Conservation (phyloP, 2,797 vertebrate species). For the Jordanella pulchra region DNA sequence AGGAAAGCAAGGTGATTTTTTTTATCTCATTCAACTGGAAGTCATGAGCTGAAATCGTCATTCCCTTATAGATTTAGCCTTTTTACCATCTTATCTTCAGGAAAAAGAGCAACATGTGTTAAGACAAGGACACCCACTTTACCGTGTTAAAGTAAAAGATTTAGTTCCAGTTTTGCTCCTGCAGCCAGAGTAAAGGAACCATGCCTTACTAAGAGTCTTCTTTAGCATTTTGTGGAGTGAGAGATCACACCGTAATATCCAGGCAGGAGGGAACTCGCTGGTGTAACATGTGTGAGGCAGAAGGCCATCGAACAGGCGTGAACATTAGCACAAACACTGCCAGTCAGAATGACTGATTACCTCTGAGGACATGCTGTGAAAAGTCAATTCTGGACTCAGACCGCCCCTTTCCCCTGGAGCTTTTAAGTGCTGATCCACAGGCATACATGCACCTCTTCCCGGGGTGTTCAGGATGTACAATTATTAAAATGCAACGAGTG, state of each 20-base stretch:
- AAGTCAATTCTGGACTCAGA: conserved; percentile 77
- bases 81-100: conserved; percentile 51
- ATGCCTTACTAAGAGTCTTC: conserved; percentile 46
- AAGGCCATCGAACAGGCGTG: conserved; percentile 58
- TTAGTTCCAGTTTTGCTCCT: conserved; percentile 47
- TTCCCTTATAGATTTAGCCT: conserved; percentile 32
- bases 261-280: conserved; percentile 71
- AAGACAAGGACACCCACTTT: conserved; percentile 56
- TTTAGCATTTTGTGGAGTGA: conserved; percentile 46
- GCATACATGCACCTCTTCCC: conserved; percentile 56
- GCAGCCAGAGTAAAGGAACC: conserved; percentile 37
- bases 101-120: conserved; percentile 25
- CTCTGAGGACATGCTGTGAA: conserved; percentile 69
- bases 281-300: conserved; percentile 56
- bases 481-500: conserved; percentile 73
- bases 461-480: conserved; percentile 75
- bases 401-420: conserved; percentile 47
- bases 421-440: conserved; percentile 52
- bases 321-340: conserved; percentile 75
- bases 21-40: conserved; percentile 40
- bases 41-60: conserved; percentile 36
- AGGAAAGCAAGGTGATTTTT: conserved; percentile 4
- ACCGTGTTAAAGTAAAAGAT: conserved; percentile 33
- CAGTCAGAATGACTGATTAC: conserved; percentile 83
- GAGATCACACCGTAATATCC: conserved; percentile 69